Evolutionary conservation across 2,113 vertebrate genomes (phyloP).

Genomic region (Scartelaos histophorus): DNA sequence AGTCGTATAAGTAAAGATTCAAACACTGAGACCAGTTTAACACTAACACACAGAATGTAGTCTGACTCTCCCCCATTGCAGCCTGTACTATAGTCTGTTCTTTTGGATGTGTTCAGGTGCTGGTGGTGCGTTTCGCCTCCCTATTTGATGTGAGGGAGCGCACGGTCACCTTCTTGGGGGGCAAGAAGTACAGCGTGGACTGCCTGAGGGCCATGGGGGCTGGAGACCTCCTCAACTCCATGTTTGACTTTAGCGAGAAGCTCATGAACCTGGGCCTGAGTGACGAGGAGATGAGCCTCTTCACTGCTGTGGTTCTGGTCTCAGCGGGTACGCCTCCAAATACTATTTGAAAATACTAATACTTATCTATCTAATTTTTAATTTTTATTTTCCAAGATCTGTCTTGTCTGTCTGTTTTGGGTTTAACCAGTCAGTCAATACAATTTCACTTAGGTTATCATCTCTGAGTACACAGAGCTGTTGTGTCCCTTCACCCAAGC

Average conservation of each 20-base stretch:
- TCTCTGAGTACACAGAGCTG: too few relatives aligned
- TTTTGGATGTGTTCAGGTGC: conserved; percentile 77
- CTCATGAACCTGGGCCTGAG: conserved; percentile 87
- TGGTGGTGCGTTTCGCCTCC: conserved; percentile 93
- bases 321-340: conserved; percentile 85
- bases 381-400: too few relatives aligned
- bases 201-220: conserved; percentile 90
- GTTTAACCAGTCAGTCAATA: too few relatives aligned
- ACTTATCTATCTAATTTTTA: too few relatives aligned
- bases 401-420: too few relatives aligned
- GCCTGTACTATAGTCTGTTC: background rate
- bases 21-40: too few relatives aligned
- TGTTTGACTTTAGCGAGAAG: conserved; percentile 96
- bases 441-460: too few relatives aligned
- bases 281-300: conserved; percentile 96
- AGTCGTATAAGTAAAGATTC: too few relatives aligned
- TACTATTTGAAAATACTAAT: too few relatives aligned
- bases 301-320: conserved; percentile 93
- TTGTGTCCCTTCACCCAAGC: too few relatives aligned
- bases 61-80: too few relatives aligned
- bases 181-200: conserved; percentile 89
- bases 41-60: too few relatives aligned
- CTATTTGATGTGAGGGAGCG: conserved; percentile 90
- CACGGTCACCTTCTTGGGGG: conserved; percentile 92
- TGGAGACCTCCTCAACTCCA: conserved; percentile 92